Base-by-base conservation (phyloP, 2,888 invertebrate genomes). In the Smittia aterrima region DNA sequence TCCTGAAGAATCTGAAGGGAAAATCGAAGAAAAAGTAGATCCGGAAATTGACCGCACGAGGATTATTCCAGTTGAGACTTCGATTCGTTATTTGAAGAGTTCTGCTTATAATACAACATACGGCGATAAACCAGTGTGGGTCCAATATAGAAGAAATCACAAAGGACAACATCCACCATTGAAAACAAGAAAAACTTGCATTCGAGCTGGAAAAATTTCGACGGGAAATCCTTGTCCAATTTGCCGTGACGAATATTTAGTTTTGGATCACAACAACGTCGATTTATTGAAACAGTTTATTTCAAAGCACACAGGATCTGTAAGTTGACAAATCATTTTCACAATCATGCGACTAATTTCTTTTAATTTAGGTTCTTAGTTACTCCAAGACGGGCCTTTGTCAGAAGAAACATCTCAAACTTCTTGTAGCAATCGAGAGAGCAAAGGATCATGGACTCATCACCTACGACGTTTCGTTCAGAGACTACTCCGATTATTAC, bases 171-270 rank as follows among this genome's bases (percentile, higher is more conserved):
- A 87, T 79, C 86, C 92, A 16, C 95, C 95, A 0, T 83, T 80
- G n/a, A 90, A 89, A 81, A 96, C 96, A 0, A 88, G 97, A 75
- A 89, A 87, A 82, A 90, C 90, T 66, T 98, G 98, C 82, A 89
- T 96, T 77, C 90, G 95, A 78, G 84, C 85, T 75, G 90, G 89
- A 1, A 79, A 87, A 41, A 87, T 96, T 78, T 79, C 89, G 0
- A 92, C 93, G 1, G 94, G 94, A 27, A 97, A 91, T 82, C 96
- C 98, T 0, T 98, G 98, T 79, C 97, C 97, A 0, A 90, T 98
- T 79, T 98, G 98, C 80, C 87, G 98, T 72, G 98, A 98, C 81
- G 95, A 97, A 82, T 97, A 93, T 82, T 85, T 98, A 74, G 88
- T 96, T 11, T 79, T 97, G 22, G 90, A 96, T 82, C 89, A 94